Evolutionary conservation across 2,113 vertebrate species (phyloP).

Genomic region (Pomatorhinus ruficollis): DNA sequence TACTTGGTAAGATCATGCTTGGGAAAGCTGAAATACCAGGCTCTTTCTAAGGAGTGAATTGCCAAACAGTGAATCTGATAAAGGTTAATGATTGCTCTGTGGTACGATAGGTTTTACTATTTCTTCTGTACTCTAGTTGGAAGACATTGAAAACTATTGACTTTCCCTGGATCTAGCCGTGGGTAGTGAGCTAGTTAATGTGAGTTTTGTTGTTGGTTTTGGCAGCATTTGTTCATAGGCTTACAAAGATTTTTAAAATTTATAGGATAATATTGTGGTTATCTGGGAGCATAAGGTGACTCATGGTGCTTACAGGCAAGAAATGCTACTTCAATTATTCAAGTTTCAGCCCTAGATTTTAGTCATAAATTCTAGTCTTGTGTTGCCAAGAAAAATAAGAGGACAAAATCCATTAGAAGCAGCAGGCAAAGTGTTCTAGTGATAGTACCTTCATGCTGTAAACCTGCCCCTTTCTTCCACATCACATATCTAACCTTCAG

Average conservation of each 20-base stretch:
- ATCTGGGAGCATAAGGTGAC: neutral
- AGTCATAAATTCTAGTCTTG: neutral
- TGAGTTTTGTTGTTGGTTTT: neutral
- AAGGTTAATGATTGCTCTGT: neutral
- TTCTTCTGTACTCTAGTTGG: neutral
- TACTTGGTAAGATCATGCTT: neutral
- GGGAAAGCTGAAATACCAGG: neutral
- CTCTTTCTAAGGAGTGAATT: neutral
- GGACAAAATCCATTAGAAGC: neutral
- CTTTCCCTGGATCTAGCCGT: rapidly evolving
- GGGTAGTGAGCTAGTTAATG: neutral
- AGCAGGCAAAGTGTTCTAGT: neutral
- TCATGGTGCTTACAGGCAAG: neutral
- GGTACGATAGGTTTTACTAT: neutral
- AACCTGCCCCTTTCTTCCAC: neutral
- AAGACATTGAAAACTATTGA: neutral
- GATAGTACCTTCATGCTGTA: neutral
- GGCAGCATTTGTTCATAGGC: neutral
- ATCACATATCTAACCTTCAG: neutral
- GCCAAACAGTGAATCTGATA: neutral
- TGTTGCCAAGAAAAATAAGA: neutral
- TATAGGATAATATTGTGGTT: neutral
- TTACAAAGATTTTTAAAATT: neutral
- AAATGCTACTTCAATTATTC: neutral
- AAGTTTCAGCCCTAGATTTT: neutral